Evolutionary conservation across 2,113 vertebrate genomes (phyloP), one percentile per base, ranked within the genome.

Genomic region (Orthonyx spaldingii): DNA sequence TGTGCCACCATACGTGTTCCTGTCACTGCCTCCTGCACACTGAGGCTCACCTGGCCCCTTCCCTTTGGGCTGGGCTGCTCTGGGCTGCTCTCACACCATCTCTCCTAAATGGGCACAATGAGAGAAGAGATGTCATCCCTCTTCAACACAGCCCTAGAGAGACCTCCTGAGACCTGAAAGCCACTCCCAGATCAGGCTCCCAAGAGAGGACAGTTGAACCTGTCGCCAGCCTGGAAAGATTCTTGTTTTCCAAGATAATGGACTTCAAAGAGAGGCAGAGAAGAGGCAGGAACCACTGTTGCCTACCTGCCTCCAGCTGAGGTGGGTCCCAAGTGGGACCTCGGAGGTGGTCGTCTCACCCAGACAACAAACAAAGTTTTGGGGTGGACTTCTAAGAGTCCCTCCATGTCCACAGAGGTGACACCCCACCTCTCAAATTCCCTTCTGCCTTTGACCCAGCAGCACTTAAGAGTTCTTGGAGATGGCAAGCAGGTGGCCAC

Each of bases 311-410:
- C n/a, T 17, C 17, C 23, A 33, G 28, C 24, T 50, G 64, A 61
- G 41, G 30, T 41, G 15, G 3, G n/a, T 17, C 0, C 21, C 0
- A 4, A 65, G 27, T 16, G 65, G 30, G 44, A 71, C 24, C 37
- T 49, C 1, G 2, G 53, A 42, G 57, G 44, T 27, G 57, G 4
- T 7, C 30, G 12, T 53, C 63, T 57, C 37, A 53, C 21, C 12
- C 33, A n/a, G 65, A 5, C 24, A 60, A 39, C 61, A 60, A 50
- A 69, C 4, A 64, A 59, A 17, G 16, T 74, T 59, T 69, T 1
- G 3, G 23, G 12, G 8, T 72, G 37, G 44, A 61, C 17, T 71
- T 71, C 10, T 44, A 42, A 49, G 53, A 57, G 53, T 53, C 23
- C 41, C 46, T 69, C n/a, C 26, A 4, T 0, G 3, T 17, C 37